phyloP scores from a whole-genome alignment of 2,113 vertebrate genomes.

The Pleuronectes platessa region DNA sequence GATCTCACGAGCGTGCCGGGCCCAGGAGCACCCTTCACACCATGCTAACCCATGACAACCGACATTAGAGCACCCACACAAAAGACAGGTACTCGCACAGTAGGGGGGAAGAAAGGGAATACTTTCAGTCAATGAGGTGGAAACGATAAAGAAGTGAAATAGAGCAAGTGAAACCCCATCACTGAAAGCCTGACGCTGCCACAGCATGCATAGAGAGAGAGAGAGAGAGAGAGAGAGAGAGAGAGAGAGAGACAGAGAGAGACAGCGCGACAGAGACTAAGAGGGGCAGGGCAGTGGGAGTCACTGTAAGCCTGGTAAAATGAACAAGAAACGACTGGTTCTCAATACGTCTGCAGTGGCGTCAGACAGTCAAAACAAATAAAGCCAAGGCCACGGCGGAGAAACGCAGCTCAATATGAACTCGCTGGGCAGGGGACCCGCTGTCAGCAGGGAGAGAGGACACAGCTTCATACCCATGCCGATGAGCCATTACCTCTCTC shows the following conservation, averaged over 20 bases:
- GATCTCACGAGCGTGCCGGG: slow-evolving; percentile 70
- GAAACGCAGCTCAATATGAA: slow-evolving; percentile 77
- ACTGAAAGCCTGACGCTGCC: slow-evolving; percentile 33
- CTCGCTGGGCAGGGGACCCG: slow-evolving; percentile 66
- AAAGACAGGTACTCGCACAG: slow-evolving; percentile 27
- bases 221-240: slow-evolving; percentile 6
- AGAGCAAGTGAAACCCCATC: slow-evolving; percentile 62
- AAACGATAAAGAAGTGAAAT: slow-evolving; percentile 68
- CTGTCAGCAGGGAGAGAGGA: slow-evolving; percentile 75
- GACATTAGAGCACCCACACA: slow-evolving; percentile 17
- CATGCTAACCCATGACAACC: slow-evolving; percentile 39
- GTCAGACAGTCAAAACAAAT: slow-evolving; percentile 82
- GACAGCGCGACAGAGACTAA: background rate
- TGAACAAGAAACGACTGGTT: slow-evolving; percentile 75
- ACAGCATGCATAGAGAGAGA: slow-evolving; percentile 23
- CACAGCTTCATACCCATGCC: slow-evolving; percentile 73
- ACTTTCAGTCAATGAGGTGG: slow-evolving; percentile 59
- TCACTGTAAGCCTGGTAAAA: slow-evolving; percentile 73
- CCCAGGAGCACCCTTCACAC: slow-evolving; percentile 66
- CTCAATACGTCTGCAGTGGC: slow-evolving; percentile 77
- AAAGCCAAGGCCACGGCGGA: slow-evolving; percentile 70
- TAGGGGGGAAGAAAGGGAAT: slow-evolving; percentile 20
- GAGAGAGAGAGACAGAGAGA: slow-evolving; percentile 7
- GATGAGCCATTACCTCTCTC: slow-evolving; percentile 74
- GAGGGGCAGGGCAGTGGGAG: slow-evolving; percentile 43